A percentile compares a stretch with the other conserved stretches of the same genome.
Evolutionary conservation across 92 coral and sea anemone genomes (phyloP).

Genomic region (Blastomussa wellsi): DNA sequence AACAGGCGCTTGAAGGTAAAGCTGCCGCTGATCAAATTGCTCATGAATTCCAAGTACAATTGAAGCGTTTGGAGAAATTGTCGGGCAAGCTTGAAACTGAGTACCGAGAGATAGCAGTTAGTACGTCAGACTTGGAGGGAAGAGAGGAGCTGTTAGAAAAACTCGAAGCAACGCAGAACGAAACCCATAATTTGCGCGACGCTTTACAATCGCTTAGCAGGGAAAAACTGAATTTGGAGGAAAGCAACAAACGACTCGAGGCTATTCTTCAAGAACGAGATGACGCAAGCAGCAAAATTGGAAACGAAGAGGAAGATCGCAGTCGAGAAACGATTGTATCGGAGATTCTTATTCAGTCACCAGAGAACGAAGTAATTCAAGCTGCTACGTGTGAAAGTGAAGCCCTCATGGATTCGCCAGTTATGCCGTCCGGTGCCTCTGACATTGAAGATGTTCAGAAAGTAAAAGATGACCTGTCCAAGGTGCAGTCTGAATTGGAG

Average conservation of each 20-base stretch:
- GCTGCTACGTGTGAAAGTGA: conserved; percentile 7
- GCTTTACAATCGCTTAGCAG: conserved; percentile 25
- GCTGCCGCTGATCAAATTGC: conserved; percentile 84
- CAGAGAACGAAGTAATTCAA: conserved; percentile 1
- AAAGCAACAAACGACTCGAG: conserved; percentile 23
- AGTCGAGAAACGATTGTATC: conserved; percentile 26
- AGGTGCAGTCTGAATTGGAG: conserved; percentile 30
- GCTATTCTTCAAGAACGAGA: conserved; percentile 25
- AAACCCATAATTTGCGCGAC: conserved; percentile 24
- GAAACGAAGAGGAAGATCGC: conserved; percentile 30
- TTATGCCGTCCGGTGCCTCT: not conserved
- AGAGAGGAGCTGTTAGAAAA: conserved; percentile 6
- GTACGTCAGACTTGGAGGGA: conserved; percentile 19
- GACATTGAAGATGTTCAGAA: conserved; percentile 19
- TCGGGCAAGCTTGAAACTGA: conserved; percentile 14
- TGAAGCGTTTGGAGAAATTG: conserved; percentile 50
- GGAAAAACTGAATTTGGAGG: conserved; percentile 44
- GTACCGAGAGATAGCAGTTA: conserved; percentile 47
- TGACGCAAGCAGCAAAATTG: not conserved
- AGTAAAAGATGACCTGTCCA: conserved; percentile 32
- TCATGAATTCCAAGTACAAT: conserved; percentile 75
- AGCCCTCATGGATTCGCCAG: not conserved
- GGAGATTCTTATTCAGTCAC: conserved; percentile 19
- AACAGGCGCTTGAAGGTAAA: conserved; percentile 76
- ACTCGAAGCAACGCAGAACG: conserved; percentile 28